Evolutionary conservation across 2,888 invertebrate species (phyloP).

Genomic region (Agrenia bidenticulata): DNA sequence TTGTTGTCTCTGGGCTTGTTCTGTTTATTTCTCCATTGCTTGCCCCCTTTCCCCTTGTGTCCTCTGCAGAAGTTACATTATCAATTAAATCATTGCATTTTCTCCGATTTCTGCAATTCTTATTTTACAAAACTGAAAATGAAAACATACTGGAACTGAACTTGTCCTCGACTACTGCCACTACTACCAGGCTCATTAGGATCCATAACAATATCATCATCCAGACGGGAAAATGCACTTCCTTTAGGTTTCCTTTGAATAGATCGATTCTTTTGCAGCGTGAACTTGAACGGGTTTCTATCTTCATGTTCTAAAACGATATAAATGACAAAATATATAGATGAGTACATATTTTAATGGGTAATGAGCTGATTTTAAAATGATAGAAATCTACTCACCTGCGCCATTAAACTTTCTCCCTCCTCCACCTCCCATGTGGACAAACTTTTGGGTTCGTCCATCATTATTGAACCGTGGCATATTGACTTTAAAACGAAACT

Average conservation of each 20-base stretch:
- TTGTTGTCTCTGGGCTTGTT: slow-evolving; percentile 25
- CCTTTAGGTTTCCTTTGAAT: slow-evolving; percentile 38
- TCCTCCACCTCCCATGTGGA: slow-evolving; percentile 29
- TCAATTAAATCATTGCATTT: neutral
- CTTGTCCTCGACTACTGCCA: slow-evolving; percentile 12
- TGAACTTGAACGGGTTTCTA: slow-evolving; percentile 26
- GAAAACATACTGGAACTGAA: slow-evolving; percentile 15
- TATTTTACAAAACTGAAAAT: neutral
- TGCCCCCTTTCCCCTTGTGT: slow-evolving; percentile 18
- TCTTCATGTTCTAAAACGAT: slow-evolving; percentile 23
- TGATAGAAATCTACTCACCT: slow-evolving; percentile 18
- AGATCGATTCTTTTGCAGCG: slow-evolving; percentile 26
- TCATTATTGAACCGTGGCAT: slow-evolving; percentile 44
- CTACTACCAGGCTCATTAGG: slow-evolving; percentile 7
- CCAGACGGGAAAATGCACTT: slow-evolving; percentile 28
- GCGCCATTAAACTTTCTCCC: slow-evolving; percentile 30
- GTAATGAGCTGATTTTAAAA: too few relatives aligned
- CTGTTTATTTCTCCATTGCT: slow-evolving; percentile 26
- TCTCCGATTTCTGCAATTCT: neutral
- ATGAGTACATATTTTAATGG: too few relatives aligned
- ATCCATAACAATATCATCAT: slow-evolving; percentile 45
- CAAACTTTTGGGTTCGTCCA: slow-evolving; percentile 39
- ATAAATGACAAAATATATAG: too few relatives aligned
- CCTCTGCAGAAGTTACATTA: slow-evolving; percentile 11
- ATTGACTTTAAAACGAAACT: slow-evolving; percentile 3